Conservation (phyloP, 2,113 vertebrate genomes). For the Psophia crepitans region DNA sequence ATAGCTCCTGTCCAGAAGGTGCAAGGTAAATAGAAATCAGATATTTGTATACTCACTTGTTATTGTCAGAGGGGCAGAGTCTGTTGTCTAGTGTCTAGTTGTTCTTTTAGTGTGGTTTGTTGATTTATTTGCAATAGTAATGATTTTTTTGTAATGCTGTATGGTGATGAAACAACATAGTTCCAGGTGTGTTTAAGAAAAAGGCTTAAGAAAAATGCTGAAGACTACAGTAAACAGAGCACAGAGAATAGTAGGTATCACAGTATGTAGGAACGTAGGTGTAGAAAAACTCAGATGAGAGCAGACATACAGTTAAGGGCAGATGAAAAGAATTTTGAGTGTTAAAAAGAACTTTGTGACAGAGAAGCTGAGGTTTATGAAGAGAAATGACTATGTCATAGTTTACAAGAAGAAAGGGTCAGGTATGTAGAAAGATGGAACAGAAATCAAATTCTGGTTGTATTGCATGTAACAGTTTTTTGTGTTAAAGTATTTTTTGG, state of each 20-base stretch:
- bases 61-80: neutral
- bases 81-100: neutral
- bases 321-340: neutral
- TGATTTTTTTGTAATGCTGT: neutral
- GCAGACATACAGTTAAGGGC: neutral
- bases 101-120: neutral
- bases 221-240: neutral
- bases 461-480: neutral
- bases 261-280: neutral
- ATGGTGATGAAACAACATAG: neutral
- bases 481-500: neutral
- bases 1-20: slow-evolving; percentile 89
- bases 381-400: neutral
- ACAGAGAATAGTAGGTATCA: neutral
- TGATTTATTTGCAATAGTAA: neutral
- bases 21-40: slow-evolving; percentile 80
- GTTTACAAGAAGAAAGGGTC: neutral
- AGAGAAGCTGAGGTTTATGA: neutral
- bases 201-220: neutral
- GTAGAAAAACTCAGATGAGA: neutral
- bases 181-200: neutral
- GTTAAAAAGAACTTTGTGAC: neutral
- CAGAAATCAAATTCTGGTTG: neutral
- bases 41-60: neutral
- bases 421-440: neutral